Evolutionary conservation across 2,113 vertebrate genomes (phyloP).

Genomic region (Ploceus nigricollis): DNA sequence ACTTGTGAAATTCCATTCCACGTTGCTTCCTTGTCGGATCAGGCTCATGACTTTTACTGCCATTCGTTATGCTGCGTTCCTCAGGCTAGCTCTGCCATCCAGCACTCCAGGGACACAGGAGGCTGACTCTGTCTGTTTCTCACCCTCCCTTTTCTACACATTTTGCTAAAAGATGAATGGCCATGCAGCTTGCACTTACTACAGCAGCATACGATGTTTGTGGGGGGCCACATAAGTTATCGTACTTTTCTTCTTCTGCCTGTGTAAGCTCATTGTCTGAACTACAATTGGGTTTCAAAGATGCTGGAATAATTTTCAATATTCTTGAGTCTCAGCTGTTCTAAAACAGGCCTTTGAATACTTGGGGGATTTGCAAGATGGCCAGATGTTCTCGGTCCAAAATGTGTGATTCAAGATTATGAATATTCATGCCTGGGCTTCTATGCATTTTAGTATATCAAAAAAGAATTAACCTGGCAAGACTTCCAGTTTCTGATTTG

Average conservation of each 20-base stretch:
- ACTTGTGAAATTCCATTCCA: neutral
- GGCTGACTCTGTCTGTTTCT: neutral
- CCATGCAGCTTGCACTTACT: too few species aligned
- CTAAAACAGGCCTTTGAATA: neutral
- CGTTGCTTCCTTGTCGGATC: rapidly evolving
- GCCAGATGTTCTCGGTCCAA: neutral
- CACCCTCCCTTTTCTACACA: neutral
- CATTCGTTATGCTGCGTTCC: neutral
- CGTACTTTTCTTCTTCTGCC: neutral
- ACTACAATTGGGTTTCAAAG: neutral
- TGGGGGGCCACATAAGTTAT: neutral
- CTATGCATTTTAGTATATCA: neutral
- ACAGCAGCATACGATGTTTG: rapidly evolving
- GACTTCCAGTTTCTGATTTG: neutral
- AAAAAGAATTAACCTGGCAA: neutral
- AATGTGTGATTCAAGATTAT: neutral
- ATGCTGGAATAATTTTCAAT: neutral
- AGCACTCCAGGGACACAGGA: neutral
- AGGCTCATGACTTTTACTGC: neutral
- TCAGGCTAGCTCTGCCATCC: neutral
- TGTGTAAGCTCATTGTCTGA: rapidly evolving
- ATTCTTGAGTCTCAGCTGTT: neutral
- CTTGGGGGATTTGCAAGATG: neutral
- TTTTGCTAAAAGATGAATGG: neutral
- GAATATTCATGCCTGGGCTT: neutral